Evolutionary conservation across 2,113 vertebrate genomes (phyloP), one percentile per base, ranked within the genome.

Genomic region (Ceratotherium simum): DNA sequence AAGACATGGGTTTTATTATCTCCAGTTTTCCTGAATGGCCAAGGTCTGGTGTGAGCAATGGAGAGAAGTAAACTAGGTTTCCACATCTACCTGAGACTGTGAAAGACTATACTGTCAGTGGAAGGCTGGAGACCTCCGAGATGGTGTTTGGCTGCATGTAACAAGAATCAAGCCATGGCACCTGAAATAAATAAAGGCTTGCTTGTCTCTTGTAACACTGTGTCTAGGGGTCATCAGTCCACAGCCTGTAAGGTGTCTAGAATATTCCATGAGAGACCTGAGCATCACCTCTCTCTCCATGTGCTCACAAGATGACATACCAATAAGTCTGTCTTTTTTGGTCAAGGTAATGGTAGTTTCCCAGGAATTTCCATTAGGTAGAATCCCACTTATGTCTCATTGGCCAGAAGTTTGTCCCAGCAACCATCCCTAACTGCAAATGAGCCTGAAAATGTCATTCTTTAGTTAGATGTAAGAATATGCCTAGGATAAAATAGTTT

Each of bases 161-260:
- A 13, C 8, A 65, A 27, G 42, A 36, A 13, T 29, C 1, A 14
- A 56, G 2, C 48, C 2, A 1, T 5, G 0, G 1, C 3, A 1
- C 6, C 20, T 21, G 4, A 6, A 2, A 0, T 21, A 39, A 2
- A 5, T 0, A 3, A 31, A 48, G 6, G 70, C 27, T 3, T 0
- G 0, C 54, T 48, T 23, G 8, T 72, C 51, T 12, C 20, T 7
- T 0, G 10, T 62, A 5, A 31, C 36, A 2, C 1, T n/a, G 14
- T 16, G 48, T 23, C 5, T 8, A 62, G 42, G 6, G 21, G 31
- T 8, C 27, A 2, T 12, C 58, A n/a, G 48, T 25, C 8, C 17
- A 21, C 85, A 23, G 27, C 62, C 16, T 3, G 27, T 1, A 23
- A 6, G 7, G 56, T 8, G 25, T 58, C 36, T 8, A 2, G 4